These are phyloP conservation scores for Okamejei kenojei DNA, from an alignment of 2,797 vertebrate genomes.

Conservation along the genomic window DNA sequence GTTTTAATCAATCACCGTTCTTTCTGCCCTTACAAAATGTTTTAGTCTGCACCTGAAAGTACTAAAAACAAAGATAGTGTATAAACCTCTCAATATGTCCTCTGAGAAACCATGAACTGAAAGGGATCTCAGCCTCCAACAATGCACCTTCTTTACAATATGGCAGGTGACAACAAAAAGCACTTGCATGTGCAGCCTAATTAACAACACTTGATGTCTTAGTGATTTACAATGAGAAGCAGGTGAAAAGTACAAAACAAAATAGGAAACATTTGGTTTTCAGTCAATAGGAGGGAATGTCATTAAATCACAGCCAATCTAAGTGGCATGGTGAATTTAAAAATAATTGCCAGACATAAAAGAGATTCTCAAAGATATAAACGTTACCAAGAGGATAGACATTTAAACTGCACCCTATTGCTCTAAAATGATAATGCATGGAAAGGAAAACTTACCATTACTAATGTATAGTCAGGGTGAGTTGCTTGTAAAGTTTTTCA, in stretches of 20 bases:
- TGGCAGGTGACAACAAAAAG: slow-evolving; percentile 77
- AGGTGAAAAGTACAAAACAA: slow-evolving; percentile 85
- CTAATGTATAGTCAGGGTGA: not conserved
- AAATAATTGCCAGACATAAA: not conserved
- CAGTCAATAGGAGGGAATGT: slow-evolving; percentile 43
- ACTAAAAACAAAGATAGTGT: slow-evolving; percentile 43
- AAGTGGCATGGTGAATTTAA: not conserved
- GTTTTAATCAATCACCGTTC: not conserved
- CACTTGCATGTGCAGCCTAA: slow-evolving; percentile 79
- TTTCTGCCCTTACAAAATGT: not conserved
- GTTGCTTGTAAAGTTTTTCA: not conserved
- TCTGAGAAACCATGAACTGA: slow-evolving; percentile 50
- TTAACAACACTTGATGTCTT: slow-evolving; percentile 78
- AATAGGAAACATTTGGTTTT: slow-evolving; percentile 59
- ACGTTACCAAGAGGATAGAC: not conserved
- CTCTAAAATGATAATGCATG: not conserved
- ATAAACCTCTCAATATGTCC: slow-evolving; percentile 43
- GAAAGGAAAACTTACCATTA: not conserved
- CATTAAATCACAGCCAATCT: slow-evolving; percentile 26
- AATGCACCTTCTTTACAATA: slow-evolving; percentile 55
- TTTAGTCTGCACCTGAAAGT: not conserved
- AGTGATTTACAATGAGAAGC: slow-evolving; percentile 84
- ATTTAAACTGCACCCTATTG: not conserved
- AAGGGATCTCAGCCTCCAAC: slow-evolving; percentile 50
- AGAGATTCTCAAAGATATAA: not conserved